Evolutionary conservation across 2,797 vertebrate species (phyloP).

Genomic region (Peromyscus eremicus): DNA sequence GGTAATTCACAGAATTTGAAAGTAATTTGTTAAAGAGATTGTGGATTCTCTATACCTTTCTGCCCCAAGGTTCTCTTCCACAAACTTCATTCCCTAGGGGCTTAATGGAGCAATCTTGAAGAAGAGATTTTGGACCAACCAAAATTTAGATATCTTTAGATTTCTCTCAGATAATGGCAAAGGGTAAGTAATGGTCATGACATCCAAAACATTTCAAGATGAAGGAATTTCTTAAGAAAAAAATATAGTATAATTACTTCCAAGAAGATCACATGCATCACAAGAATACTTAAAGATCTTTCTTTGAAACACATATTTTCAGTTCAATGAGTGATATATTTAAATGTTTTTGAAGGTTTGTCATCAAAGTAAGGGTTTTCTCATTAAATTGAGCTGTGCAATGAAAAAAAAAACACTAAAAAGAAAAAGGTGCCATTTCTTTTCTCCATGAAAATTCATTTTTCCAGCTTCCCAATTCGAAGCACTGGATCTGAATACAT

Average conservation of each 20-base stretch:
- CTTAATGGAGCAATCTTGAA: neutral
- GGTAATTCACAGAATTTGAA: neutral
- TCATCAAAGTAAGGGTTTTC: neutral
- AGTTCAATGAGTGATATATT: neutral
- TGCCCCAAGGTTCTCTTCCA: neutral
- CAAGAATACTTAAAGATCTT: neutral
- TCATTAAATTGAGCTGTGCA: neutral
- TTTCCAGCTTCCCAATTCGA: slow-evolving; percentile 9
- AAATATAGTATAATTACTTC: slow-evolving; percentile 20
- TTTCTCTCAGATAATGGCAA: slow-evolving; percentile 61
- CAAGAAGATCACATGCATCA: slow-evolving; percentile 33
- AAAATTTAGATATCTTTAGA: slow-evolving; percentile 1
- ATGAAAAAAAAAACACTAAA: neutral
- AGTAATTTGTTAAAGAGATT: neutral
- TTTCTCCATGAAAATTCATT: neutral
- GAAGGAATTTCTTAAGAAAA: slow-evolving; percentile 56
- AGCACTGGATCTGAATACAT: slow-evolving; percentile 42
- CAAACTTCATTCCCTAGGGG: neutral
- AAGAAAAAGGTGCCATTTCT: neutral
- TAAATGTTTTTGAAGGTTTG: slow-evolving; percentile 45
- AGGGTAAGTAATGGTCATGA: neutral
- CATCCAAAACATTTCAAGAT: slow-evolving; percentile 67
- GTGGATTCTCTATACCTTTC: neutral
- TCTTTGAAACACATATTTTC: slow-evolving; percentile 29
- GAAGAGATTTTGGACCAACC: neutral